phyloP scores from a whole-genome alignment of 2,113 vertebrate genomes.

The Ictalurus furcatus region DNA sequence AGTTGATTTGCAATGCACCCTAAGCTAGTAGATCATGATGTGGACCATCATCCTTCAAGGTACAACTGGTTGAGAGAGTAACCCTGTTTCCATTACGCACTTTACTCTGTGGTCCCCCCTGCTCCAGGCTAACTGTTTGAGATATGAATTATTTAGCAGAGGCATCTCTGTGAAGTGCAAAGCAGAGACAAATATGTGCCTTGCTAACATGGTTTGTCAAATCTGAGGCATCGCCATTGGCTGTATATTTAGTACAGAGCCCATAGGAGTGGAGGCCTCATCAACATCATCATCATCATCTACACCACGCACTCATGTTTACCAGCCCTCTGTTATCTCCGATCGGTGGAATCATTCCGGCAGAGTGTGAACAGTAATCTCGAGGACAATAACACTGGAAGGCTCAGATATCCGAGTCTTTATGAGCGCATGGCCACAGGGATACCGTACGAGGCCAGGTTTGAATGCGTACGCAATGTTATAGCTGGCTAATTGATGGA shows the following conservation, averaged over 20 bases:
- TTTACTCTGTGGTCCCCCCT: constrained; percentile 22
- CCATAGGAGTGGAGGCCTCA: not conserved
- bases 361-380: constrained; percentile 5
- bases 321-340: not conserved
- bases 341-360: constrained; percentile 15
- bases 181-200: constrained; percentile 36
- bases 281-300: not conserved
- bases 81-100: constrained; percentile 44
- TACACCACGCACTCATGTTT: not conserved
- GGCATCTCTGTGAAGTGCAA: constrained; percentile 49
- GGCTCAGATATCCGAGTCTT: not conserved
- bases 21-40: constrained; percentile 8
- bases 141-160: constrained; percentile 55
- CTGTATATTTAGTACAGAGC: constrained; percentile 33
- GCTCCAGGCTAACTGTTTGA: constrained; percentile 39
- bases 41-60: not conserved
- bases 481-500: not conserved
- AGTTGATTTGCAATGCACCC: not conserved
- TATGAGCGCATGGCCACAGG: not conserved
- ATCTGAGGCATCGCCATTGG: not conserved
- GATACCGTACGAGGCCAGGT: not conserved
- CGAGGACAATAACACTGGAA: not conserved
- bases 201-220: constrained; percentile 15
- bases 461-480: not conserved
- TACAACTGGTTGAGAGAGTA: constrained; percentile 10